Conservation (phyloP, 2,888 invertebrate species). For the Dastarcus helophoroides region DNA sequence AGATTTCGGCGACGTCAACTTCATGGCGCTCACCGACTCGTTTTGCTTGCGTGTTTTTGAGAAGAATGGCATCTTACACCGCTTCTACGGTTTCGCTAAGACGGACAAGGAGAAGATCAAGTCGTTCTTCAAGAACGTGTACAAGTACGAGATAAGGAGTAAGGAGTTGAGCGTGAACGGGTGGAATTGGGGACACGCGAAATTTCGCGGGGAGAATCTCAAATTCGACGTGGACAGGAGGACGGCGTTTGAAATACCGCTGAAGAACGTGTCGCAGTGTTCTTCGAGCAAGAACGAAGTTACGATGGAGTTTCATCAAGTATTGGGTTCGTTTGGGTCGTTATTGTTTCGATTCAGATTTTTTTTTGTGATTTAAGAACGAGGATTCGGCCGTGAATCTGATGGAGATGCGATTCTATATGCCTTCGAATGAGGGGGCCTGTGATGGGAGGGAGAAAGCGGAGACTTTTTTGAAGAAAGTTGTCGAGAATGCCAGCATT, state of each 20-base stretch:
- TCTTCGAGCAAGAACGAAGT: not conserved
- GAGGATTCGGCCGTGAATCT: not conserved
- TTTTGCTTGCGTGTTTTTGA: not conserved
- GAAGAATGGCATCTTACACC: conserved; percentile 1
- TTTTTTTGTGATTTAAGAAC: too few relatives aligned
- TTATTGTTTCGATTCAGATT: too few relatives aligned
- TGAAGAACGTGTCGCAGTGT: conserved; percentile 1
- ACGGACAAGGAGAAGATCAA: not conserved
- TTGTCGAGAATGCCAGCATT: not conserved
- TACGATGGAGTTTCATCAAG: conserved; percentile 1
- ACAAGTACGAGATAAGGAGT: not conserved
- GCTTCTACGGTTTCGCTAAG: not conserved
- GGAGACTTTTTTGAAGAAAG: not conserved
- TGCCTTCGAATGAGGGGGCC: not conserved
- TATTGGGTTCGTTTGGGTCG: too few relatives aligned
- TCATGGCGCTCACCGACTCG: not conserved
- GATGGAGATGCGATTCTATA: conserved; percentile 1
- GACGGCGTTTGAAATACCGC: not conserved
- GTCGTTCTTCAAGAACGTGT: not conserved
- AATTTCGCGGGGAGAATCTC: not conserved
- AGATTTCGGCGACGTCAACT: not conserved
- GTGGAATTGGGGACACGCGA: not conserved
- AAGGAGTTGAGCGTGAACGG: not conserved
- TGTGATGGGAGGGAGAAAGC: too few relatives aligned
- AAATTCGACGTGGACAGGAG: conserved; percentile 1